phyloP scores from a whole-genome alignment of 1,140 invertebrate genomes.

The Drosophila lacertosa region DNA sequence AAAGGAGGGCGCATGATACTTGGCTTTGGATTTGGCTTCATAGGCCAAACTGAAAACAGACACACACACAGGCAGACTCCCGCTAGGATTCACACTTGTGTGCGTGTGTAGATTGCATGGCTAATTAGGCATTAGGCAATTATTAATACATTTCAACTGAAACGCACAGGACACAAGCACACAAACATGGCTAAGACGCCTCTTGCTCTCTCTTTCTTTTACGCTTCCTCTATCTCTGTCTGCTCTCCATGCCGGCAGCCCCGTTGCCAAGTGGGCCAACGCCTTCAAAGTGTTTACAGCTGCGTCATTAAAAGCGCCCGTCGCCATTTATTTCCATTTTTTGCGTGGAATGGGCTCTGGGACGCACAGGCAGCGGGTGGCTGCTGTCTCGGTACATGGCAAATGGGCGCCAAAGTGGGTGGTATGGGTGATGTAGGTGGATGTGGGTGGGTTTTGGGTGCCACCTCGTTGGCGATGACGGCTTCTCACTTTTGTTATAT shows the following conservation, averaged over 20 bases:
- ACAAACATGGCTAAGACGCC: slow-evolving; percentile 62
- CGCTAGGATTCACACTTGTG: background rate
- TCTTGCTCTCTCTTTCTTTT: background rate
- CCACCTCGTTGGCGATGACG: slow-evolving; percentile 43
- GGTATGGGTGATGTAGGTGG: slow-evolving; percentile 9
- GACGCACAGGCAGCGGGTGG: slow-evolving; percentile 4
- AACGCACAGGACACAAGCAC: slow-evolving; percentile 53
- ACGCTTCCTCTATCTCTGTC: background rate
- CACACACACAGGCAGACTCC: background rate
- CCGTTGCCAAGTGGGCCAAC: slow-evolving; percentile 60
- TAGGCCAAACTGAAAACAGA: background rate
- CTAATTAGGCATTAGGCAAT: slow-evolving; percentile 78
- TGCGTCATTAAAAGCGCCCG: slow-evolving; percentile 74
- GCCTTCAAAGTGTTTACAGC: slow-evolving; percentile 73
- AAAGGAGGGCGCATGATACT: background rate
- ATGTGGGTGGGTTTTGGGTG: slow-evolving; percentile 3
- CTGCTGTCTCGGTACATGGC: slow-evolving; percentile 6
- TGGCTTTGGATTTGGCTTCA: slow-evolving; percentile 7
- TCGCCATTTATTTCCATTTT: slow-evolving; percentile 62
- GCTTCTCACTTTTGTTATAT: slow-evolving; percentile 68
- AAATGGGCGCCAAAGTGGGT: background rate
- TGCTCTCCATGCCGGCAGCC: background rate
- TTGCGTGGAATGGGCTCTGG: background rate
- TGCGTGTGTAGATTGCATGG: slow-evolving; percentile 43
- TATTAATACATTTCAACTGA: slow-evolving; percentile 67